A percentile compares a stretch with the other conserved stretches of the same genome.
Conservation (phyloP, 2,113 vertebrate species). For the Ceratotherium simum region DNA sequence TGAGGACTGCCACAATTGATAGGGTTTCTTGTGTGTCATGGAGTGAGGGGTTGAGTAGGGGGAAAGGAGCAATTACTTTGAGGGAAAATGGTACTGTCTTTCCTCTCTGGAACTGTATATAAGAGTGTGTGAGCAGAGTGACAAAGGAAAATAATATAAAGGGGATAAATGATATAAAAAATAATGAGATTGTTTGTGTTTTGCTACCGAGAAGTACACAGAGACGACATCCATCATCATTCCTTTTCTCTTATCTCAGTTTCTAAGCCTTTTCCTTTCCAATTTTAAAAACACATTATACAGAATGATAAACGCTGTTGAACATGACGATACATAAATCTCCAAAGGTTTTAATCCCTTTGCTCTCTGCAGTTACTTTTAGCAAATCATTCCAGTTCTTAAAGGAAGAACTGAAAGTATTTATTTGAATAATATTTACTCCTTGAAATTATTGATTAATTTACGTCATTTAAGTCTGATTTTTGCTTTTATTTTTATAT, state of each 20-base stretch:
- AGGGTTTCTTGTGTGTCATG: neutral
- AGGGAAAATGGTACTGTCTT: neutral
- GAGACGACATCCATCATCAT: constrained; percentile 2
- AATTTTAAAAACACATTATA: constrained; percentile 11
- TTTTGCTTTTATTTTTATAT: neutral
- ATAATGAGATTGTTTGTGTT: neutral
- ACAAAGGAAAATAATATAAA: neutral
- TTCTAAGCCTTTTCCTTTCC: constrained; percentile 33
- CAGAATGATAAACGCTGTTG: neutral
- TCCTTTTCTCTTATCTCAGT: constrained; percentile 28
- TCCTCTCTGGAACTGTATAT: neutral
- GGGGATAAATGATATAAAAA: neutral
- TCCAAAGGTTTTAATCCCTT: neutral
- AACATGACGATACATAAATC: constrained; percentile 28
- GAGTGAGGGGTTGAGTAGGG: neutral
- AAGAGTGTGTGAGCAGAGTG: neutral
- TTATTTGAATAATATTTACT: neutral
- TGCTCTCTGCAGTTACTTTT: neutral
- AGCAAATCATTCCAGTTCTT: neutral
- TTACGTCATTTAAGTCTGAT: neutral
- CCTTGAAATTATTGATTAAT: neutral
- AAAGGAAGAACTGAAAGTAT: neutral
- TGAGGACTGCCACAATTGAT: neutral
- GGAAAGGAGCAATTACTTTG: neutral
- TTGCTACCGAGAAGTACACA: neutral